Conservation (phyloP, 2,797 vertebrate species). For the Cossypha niveicapilla region DNA sequence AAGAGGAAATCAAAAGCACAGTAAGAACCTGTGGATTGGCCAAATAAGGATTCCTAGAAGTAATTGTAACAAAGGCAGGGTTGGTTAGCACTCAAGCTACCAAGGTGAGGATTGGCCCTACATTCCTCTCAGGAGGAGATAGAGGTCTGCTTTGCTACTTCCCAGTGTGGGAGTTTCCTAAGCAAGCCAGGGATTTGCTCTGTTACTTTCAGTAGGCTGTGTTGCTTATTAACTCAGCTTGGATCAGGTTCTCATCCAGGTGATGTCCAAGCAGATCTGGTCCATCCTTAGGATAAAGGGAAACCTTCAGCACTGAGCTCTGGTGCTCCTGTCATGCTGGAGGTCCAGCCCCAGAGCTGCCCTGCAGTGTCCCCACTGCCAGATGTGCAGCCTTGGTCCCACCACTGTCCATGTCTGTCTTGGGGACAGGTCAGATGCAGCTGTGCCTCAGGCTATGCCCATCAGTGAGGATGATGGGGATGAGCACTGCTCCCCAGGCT, state of each 20-base stretch:
- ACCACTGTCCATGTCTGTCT: accelerated
- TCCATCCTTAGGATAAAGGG: neutral
- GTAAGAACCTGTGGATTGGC: neutral
- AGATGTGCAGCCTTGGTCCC: neutral
- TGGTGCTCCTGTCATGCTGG: neutral
- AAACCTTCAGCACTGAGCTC: neutral
- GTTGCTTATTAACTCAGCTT: neutral
- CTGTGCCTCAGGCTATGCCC: neutral
- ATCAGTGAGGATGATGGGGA: neutral
- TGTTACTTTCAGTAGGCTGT: neutral
- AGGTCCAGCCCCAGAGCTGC: neutral
- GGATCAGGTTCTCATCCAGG: neutral
- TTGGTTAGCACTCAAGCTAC: neutral
- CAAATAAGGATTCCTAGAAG: constrained; percentile 22
- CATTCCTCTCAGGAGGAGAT: neutral
- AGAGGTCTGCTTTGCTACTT: neutral
- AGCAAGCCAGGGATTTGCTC: neutral
- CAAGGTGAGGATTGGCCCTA: neutral
- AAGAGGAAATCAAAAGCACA: constrained; percentile 33
- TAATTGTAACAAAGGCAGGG: neutral
- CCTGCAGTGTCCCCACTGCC: neutral
- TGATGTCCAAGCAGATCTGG: neutral
- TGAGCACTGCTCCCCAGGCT: neutral
- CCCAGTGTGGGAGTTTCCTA: neutral
- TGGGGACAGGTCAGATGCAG: neutral